phyloP scores from a whole-genome alignment of 2,888 invertebrate genomes.

The Buathra laborator region DNA sequence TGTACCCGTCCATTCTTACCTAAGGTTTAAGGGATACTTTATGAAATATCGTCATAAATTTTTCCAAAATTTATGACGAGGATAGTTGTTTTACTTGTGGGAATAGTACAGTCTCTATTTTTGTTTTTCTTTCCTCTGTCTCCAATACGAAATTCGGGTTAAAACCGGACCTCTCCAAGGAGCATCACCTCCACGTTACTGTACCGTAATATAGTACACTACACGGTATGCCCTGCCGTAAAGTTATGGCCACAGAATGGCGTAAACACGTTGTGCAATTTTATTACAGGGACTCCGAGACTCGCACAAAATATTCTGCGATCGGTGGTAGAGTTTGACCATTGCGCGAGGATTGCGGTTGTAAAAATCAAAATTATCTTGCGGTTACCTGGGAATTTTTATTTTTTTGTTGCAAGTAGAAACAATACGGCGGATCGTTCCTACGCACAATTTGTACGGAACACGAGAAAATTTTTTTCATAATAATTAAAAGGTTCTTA shows the following conservation, averaged over 20 bases:
- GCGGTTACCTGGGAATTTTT: constrained; percentile 10
- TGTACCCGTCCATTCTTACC: not conserved
- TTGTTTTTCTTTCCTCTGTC: constrained; percentile 15
- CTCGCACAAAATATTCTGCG: not conserved
- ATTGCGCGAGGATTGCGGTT: not conserved
- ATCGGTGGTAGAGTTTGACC: constrained; percentile 1
- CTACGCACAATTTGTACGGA: not conserved
- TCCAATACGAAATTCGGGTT: constrained; percentile 1
- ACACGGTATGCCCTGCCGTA: constrained; percentile 50
- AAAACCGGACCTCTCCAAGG: constrained; percentile 22
- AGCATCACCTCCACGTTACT: constrained; percentile 36
- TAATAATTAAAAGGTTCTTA: not conserved
- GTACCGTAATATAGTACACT: constrained; percentile 37
- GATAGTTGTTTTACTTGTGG: constrained; percentile 42
- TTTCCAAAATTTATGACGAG: constrained; percentile 51
- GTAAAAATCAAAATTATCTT: not conserved
- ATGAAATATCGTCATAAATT: constrained; percentile 47
- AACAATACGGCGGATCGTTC: not conserved
- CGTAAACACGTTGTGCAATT: constrained; percentile 74
- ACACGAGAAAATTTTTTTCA: not conserved
- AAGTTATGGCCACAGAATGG: constrained; percentile 71
- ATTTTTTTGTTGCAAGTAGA: not conserved
- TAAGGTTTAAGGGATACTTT: not conserved
- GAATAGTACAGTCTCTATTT: not conserved
- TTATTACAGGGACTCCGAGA: constrained; percentile 58